phyloP scores from a whole-genome alignment of 1,140 invertebrate genomes.

The Drosophila teissieri region DNA sequence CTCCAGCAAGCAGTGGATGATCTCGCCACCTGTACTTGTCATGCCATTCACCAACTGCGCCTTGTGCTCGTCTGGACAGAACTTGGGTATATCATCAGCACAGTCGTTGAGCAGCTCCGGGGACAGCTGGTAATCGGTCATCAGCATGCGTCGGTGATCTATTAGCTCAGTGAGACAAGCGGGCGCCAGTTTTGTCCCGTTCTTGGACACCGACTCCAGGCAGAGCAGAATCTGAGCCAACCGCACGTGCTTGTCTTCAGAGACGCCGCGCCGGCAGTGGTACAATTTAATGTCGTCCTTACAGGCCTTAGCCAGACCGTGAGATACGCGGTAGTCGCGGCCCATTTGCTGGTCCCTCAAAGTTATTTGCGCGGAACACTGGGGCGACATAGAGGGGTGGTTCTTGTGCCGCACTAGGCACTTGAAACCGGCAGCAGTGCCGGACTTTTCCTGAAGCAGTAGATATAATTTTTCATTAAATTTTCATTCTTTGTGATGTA shows the following conservation, averaged over 20 bases:
- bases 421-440: slow-evolving; percentile 94
- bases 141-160: slow-evolving; percentile 94
- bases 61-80: slow-evolving; percentile 89
- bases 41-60: slow-evolving; percentile 86
- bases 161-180: slow-evolving; percentile 95
- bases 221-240: slow-evolving; percentile 96
- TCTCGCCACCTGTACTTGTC: slow-evolving; percentile 87
- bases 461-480: background rate
- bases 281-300: slow-evolving; percentile 94
- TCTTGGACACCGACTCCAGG: slow-evolving; percentile 93
- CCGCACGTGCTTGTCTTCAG: slow-evolving; percentile 92
- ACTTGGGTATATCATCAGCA: slow-evolving; percentile 92
- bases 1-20: slow-evolving; percentile 98
- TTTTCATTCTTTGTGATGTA: background rate
- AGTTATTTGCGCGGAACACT: slow-evolving; percentile 94
- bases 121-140: slow-evolving; percentile 93
- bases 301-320: slow-evolving; percentile 94
- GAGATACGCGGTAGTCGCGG: slow-evolving; percentile 95
- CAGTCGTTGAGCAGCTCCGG: slow-evolving; percentile 94
- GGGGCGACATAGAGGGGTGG: slow-evolving; percentile 88
- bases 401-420: slow-evolving; percentile 95
- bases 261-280: slow-evolving; percentile 90
- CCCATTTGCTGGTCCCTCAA: slow-evolving; percentile 94
- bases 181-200: slow-evolving; percentile 89
- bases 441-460: slow-evolving; percentile 76